These are phyloP conservation scores for Elysia chlorotica DNA, from an alignment of 1,140 invertebrate species.

Conservation along the genomic window DNA sequence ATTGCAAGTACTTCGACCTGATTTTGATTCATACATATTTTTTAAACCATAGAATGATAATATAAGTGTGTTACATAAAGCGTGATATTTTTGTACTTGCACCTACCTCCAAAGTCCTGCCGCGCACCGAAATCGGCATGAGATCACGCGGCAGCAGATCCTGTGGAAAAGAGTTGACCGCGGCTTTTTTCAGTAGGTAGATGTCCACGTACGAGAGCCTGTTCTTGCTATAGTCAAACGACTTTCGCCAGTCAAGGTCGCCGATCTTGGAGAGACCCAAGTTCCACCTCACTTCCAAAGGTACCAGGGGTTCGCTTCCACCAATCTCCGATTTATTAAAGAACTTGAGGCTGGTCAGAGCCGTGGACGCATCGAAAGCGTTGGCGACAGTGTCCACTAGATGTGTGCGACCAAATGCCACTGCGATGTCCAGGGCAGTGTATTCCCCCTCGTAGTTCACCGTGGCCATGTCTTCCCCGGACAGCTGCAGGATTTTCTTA, in stretches of 20 bases:
- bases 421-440: not conserved
- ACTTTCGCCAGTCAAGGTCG: not conserved
- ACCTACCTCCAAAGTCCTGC: slow-evolving; percentile 1
- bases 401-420: slow-evolving; percentile 1
- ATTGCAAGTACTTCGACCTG: too few relatives aligned
- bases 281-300: not conserved
- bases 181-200: not conserved
- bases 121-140: not conserved
- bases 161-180: not conserved
- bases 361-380: not conserved
- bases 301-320: not conserved
- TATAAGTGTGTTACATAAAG: too few relatives aligned
- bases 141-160: slow-evolving; percentile 6
- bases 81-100: too few relatives aligned
- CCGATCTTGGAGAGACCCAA: not conserved
- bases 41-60: too few relatives aligned
- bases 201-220: not conserved
- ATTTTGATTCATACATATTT: too few relatives aligned
- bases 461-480: not conserved
- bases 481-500: not conserved
- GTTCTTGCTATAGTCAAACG: not conserved
- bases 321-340: not conserved
- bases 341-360: not conserved
- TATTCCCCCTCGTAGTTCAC: not conserved
- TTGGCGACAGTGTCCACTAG: not conserved